phyloP scores from a whole-genome alignment of 2,888 invertebrate genomes.

The Lasioglossum pauxillum region DNA sequence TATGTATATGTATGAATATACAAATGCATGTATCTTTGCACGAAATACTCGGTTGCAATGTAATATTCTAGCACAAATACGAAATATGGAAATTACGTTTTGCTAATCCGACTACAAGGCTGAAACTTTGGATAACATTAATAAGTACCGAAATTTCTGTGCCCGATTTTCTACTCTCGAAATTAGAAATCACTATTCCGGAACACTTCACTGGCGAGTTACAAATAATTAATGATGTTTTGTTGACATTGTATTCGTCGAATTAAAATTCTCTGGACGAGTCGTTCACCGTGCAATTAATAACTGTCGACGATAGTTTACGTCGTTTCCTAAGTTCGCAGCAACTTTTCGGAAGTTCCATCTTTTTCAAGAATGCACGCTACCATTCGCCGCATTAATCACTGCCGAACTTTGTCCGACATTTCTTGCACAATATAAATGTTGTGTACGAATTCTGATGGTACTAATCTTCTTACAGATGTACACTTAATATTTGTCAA shows the following conservation, averaged over 20 bases:
- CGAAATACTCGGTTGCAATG: not conserved
- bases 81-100: not conserved
- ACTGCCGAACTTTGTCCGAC: constrained; percentile 57
- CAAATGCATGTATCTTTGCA: not conserved
- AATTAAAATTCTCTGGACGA: not conserved
- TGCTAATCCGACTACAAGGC: not conserved
- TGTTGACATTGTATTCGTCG: not conserved
- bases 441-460: not conserved
- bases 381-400: not conserved
- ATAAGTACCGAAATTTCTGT: not conserved
- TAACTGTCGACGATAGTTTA: not conserved
- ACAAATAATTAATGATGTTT: not conserved
- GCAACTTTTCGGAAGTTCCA: constrained; percentile 2
- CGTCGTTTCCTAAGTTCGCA: not conserved
- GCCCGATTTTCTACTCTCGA: not conserved
- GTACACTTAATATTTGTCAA: not conserved
- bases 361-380: constrained; percentile 3
- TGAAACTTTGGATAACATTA: not conserved
- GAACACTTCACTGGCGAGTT: not conserved
- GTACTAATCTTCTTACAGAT: not conserved
- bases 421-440: constrained; percentile 52
- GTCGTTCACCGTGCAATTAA: not conserved
- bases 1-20: not conserved
- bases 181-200: not conserved
- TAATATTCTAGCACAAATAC: not conserved